These are phyloP conservation scores for Hippopotamus amphibius DNA, from an alignment of 2,113 vertebrate species.

Conservation along the genomic window DNA sequence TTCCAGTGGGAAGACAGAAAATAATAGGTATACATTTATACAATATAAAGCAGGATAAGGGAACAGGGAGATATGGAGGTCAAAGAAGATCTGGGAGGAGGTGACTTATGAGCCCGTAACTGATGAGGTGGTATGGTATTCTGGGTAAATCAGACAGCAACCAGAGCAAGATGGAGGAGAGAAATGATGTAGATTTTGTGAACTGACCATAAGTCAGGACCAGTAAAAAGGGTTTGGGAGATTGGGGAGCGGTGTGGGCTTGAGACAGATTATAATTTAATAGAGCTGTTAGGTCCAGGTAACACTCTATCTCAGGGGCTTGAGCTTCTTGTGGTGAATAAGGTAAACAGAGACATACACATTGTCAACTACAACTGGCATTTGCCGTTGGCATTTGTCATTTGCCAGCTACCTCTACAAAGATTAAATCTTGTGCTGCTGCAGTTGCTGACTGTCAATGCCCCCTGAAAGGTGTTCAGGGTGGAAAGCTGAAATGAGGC, in stretches of 20 bases:
- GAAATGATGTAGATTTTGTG: not conserved
- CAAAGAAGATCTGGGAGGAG: not conserved
- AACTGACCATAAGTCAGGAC: not conserved
- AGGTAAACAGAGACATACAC: not conserved
- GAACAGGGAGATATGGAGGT: not conserved
- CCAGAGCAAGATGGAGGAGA: not conserved
- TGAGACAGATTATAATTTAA: not conserved
- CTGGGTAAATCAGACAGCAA: not conserved
- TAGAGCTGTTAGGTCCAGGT: not conserved
- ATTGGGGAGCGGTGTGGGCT: not conserved
- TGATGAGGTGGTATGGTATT: not conserved
- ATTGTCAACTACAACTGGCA: too few relatives aligned
- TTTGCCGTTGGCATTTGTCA: too few relatives aligned
- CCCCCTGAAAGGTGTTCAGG: too few relatives aligned
- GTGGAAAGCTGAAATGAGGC: too few relatives aligned
- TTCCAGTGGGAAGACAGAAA: not conserved
- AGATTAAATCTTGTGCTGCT: too few relatives aligned
- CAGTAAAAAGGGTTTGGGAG: not conserved
- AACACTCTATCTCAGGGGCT: not conserved
- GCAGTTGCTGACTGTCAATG: too few relatives aligned
- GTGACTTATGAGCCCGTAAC: not conserved
- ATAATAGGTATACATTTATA: not conserved
- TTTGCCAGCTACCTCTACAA: too few relatives aligned
- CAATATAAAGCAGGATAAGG: not conserved
- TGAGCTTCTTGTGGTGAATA: conserved; percentile 2